Evolutionary conservation across 1,140 invertebrate species (phyloP), one percentile per base, ranked within the genome.

Genomic region (Frieseomelitta varia): DNA sequence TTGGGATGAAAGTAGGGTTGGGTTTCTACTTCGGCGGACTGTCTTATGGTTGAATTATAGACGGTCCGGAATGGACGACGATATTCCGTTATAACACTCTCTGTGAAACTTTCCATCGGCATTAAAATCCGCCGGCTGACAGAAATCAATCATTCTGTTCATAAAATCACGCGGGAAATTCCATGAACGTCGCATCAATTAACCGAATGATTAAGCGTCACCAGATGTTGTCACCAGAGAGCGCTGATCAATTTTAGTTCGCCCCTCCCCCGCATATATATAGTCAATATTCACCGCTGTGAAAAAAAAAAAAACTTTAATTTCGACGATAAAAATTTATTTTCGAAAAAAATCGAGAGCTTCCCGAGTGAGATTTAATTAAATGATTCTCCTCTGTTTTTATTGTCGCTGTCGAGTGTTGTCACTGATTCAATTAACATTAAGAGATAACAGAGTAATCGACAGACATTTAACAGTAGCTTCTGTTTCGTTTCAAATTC

Each of bases 101-200:
- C 34, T 6, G 30, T 8, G 8, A 19, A 21, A n/a, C n/a, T 69
- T 69, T 55, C 21, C 19, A 56, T 55, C 30, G 73, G n/a, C 14
- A 30, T 61, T 61, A 61, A 76, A 76, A 61, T n/a, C 24, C 34
- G n/a, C 55, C 4, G 21, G 17, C 47, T 10, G 76, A 15, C 63
- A 47, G 15, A 17, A 67, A 67, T 78, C 76, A 67, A 67, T 77
- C 75, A 77, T 30, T 53, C 71, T 12, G 4, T 58, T 76, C 74
- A 65, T 65, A 39, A 77, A 47, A 51, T 63, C n/a, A 10, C 4
- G 39, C 4, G 19, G 11, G 12, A 67, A 76, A 76, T 67, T 78
- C 10, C 47, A 65, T 67, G 12, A 78, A 78, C 61, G 76, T 67
- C 61, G 10, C n/a, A 17, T 67, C 47, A 51, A 67, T 53, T 65